Evolutionary conservation across 2,888 invertebrate species (phyloP).

Genomic region (Rosalia funebris): DNA sequence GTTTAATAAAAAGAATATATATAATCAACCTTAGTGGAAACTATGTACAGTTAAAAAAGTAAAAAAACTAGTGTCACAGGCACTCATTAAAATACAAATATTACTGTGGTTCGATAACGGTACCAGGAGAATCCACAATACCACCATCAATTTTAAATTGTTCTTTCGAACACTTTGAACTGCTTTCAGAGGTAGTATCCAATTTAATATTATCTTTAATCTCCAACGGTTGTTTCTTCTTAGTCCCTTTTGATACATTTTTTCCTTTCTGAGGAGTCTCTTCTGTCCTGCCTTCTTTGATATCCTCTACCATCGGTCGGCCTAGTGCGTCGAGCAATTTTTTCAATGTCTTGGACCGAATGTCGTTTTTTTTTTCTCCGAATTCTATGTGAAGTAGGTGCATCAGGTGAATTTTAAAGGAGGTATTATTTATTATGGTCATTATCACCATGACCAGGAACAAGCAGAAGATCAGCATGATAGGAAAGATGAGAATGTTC

Average conservation of each 20-base stretch:
- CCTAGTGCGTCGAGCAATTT: constrained; percentile 29
- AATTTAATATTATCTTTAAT: no score
- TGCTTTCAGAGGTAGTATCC: no score
- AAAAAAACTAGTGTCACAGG: no score
- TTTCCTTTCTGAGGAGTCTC: constrained; percentile 14
- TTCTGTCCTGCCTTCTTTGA: not conserved
- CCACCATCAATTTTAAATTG: no score
- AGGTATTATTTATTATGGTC: constrained; percentile 30
- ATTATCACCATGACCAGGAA: constrained; percentile 30
- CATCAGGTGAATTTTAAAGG: constrained; percentile 43
- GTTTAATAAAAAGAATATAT: no score
- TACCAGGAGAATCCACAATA: no score
- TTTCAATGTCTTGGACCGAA: constrained; percentile 27
- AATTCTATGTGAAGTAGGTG: constrained; percentile 46
- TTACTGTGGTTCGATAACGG: no score
- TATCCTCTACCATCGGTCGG: constrained; percentile 29
- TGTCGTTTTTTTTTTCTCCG: constrained; percentile 29
- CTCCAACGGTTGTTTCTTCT: not conserved
- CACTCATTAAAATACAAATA: no score
- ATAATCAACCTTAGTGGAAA: no score
- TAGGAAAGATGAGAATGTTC: constrained; percentile 46
- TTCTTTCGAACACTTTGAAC: no score
- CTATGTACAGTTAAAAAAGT: no score
- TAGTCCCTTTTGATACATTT: not conserved
- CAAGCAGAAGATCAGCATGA: constrained; percentile 40